Evolutionary conservation across 2,113 vertebrate genomes (phyloP).

Genomic region (Lepus europaeus): DNA sequence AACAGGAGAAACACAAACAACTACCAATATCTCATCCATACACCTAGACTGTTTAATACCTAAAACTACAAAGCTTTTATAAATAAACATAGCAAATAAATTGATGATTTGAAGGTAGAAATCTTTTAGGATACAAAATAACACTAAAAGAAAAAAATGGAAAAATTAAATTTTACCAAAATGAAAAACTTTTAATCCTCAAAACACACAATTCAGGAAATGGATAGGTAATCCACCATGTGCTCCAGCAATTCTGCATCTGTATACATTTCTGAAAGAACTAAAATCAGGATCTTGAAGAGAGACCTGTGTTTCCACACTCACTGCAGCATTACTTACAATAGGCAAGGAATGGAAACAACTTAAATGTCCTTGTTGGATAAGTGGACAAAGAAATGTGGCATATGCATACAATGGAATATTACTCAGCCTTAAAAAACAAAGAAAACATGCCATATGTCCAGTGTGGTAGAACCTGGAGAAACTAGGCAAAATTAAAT

Average conservation of each 20-base stretch:
- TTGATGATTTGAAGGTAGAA: no score
- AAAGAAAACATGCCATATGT: not conserved
- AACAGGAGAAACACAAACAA: no score
- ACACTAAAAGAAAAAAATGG: not conserved
- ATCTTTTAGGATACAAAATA: no score
- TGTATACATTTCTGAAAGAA: not conserved
- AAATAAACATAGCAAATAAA: no score
- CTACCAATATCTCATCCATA: no score
- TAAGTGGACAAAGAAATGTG: not conserved
- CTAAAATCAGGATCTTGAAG: not conserved
- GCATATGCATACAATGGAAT: not conserved
- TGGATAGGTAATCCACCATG: not conserved
- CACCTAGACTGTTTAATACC: no score
- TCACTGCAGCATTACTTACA: not conserved
- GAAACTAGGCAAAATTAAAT: not conserved
- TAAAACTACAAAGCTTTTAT: no score
- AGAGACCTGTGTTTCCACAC: not conserved
- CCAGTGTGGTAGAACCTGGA: not conserved
- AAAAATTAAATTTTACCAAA: no score
- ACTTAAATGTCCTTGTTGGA: not conserved
- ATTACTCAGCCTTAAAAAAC: not conserved
- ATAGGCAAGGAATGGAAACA: not conserved
- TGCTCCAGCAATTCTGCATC: not conserved
- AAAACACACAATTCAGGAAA: not conserved
- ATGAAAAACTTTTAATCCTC: not conserved